Evolutionary conservation across 2,113 vertebrate species (phyloP), one percentile per base, ranked within the genome.

Genomic region (Apaloderma vittatum): DNA sequence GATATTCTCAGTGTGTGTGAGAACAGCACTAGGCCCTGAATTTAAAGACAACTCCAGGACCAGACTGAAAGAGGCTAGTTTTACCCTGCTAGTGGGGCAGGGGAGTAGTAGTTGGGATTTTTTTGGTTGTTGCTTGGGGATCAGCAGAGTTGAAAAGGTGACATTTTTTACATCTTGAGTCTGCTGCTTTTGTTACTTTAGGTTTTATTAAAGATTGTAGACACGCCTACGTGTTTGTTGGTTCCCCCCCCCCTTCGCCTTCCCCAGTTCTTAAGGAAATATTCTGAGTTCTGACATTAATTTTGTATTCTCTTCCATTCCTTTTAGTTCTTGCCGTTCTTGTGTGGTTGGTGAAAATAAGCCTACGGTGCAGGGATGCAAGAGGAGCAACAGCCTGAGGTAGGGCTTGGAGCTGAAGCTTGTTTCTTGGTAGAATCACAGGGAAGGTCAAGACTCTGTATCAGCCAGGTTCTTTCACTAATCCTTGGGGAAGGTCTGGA

Each of bases 331-430:
- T 94, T 93, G 24, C 91, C 97, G 97, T 84, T 92, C 63, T 90
- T 77, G 57, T 74, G 84, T 70, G 58, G 17, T 86, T 92, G 61
- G 63, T 88, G 94, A 87, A 86, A 91, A 68, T 63, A 86, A 93
- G 46, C 29, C 75, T 62, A 27, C 66, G 0, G 74, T 92, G 52
- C 73, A 79, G 80, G 46, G 70, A 98, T 97, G 97, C 90, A 98
- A 85, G 94, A 95, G 90, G 95, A 97, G 34, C 96, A 96, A 94
- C 97, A 94, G 79, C 80, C 94, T 20, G 97, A 98, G 97, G 98
- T 98, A 97, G 63, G 95, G 32, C 46, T 79, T 92, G 67, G 36
- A 86, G 30, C 23, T 51, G 8, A 71, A 62, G 24, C 9, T 32
- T 19, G 30, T 51, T 34, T n/a, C 32, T 70, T 13, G 15, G 57